phyloP scores from a whole-genome alignment of 2,113 vertebrate genomes.

The Anolis carolinensis region DNA sequence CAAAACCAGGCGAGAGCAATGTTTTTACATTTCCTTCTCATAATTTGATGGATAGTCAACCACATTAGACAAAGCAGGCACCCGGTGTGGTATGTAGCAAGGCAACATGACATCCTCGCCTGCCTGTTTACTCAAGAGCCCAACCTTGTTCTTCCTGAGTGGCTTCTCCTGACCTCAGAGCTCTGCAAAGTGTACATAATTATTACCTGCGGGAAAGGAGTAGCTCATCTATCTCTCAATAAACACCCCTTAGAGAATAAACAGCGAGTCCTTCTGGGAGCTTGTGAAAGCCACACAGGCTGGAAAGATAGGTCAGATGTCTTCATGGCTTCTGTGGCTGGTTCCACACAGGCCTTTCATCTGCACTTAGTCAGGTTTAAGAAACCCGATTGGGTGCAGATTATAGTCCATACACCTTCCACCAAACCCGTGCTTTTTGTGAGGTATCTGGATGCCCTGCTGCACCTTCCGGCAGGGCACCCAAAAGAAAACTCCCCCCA shows the following conservation, averaged over 20 bases:
- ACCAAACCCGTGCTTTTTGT: no score
- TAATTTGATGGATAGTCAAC: background rate
- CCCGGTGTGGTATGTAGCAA: background rate
- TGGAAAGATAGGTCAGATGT: background rate
- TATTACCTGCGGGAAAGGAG: background rate
- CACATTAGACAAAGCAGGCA: background rate
- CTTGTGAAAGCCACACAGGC: background rate
- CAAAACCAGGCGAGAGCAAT: background rate
- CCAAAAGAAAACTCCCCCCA: no score
- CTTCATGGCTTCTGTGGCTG: background rate
- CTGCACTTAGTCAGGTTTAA: no score
- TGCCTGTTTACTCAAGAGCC: background rate
- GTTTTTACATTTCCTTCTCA: background rate
- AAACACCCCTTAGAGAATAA: background rate
- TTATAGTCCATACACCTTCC: no score
- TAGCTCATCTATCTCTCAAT: background rate
- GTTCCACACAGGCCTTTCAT: no score
- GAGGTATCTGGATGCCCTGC: no score
- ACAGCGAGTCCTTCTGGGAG: accelerated
- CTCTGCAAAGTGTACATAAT: background rate
- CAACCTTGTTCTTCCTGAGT: background rate
- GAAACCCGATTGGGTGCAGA: no score
- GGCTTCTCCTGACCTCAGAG: background rate
- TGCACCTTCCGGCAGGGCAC: no score
- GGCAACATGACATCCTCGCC: background rate